Base-by-base conservation (phyloP, 1,140 invertebrate genomes). In the Aplysia californica region DNA sequence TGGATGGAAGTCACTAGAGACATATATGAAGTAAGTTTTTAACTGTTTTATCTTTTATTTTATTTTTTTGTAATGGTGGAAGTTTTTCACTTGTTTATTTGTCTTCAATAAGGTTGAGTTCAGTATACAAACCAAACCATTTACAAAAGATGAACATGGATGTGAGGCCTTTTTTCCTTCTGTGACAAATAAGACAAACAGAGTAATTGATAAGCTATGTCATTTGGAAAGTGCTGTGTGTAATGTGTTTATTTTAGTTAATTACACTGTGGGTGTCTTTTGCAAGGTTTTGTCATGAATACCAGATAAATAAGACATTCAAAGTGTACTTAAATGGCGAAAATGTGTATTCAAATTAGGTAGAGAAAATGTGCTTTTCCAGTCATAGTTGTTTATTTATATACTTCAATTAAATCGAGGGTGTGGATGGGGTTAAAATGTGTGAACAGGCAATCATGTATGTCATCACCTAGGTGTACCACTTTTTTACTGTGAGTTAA, bases 1-100 rank as follows among this genome's bases (percentile, higher is more conserved):
- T 39, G 91, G 92, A 26, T 92, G 91, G 91, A 91, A 91, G 75
- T 91, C 90, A 61, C 78, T 92, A 41, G 92, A 92, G 84, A 92
- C 92, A 10, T 92, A 91, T 80, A 91, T 92, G 88, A 92, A 92
- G 87, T 92, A 88, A 85, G 86, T 70, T 50, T 50, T 50, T 50
- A 50, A 15, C n/a, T 50, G n/a, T 50, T 50, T 10, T 50, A 15
- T n/a, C 44, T 50, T 50, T 50, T 50, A 50, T 15, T 50, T 50
- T 15, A 50, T 50, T 10, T 50, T 50, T 50, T 50, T 10, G n/a
- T 15, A 15, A 50, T 50, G n/a, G n/a, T 15, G 26, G 10, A 26
- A 61, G 26, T 61, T 61, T 61, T n/a, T 50, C 15, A 61, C 59
- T 61, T 31, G 26, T 18, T 61, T 61, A 18, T 6, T 18, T 1